Base-by-base conservation (phyloP, 2,113 vertebrate genomes). In the Rynchops niger region DNA sequence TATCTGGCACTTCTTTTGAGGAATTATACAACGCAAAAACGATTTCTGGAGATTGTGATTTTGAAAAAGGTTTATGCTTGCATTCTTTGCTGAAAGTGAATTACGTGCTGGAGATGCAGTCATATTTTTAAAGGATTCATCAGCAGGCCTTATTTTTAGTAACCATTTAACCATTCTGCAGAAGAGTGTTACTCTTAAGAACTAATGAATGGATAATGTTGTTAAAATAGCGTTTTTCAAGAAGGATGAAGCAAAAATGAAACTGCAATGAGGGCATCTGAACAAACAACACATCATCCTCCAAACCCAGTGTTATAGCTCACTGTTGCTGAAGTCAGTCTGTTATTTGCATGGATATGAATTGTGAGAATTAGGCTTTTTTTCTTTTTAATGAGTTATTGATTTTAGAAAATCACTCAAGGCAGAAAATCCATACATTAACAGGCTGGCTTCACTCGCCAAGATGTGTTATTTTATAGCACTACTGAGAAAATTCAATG, bases 1-100 rank as follows among this genome's bases (percentile, higher is more conserved):
- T 95, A 95, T 86, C 95, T 97, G 95, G 94, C 94, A 79, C 74
- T 95, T 94, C 88, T 95, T 94, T 92, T 92, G 85, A 88, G 74
- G 85, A 97, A 96, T 97, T 96, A 76, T 52, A 72, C 61, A 34
- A 45, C 25, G 16, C 66, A 91, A 81, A 87, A 62, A 67, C 29
- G 88, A 95, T 94, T 95, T 93, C 94, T 95, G 95, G 94, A 97
- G 34, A 93, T 6, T 76, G 79, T 86, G 93, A 96, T 52, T 94
- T 45, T 93, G 71, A 72, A 95, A 76, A 97, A 71, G 25, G 77
- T 73, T 90, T 80, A 77, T 22, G 21, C 34, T 86, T 88, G 62
- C 32, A 83, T 77, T 93, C 30, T 93, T 91, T 4, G 30, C 74
- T 94, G 62, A 67, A 97, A 93, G 67, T 52, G 16, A 53, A 29